A percentile compares a stretch with the other conserved stretches of the same genome.
Evolutionary conservation across 2,113 vertebrate genomes (phyloP).

Genomic region (Pygoscelis antarcticus): DNA sequence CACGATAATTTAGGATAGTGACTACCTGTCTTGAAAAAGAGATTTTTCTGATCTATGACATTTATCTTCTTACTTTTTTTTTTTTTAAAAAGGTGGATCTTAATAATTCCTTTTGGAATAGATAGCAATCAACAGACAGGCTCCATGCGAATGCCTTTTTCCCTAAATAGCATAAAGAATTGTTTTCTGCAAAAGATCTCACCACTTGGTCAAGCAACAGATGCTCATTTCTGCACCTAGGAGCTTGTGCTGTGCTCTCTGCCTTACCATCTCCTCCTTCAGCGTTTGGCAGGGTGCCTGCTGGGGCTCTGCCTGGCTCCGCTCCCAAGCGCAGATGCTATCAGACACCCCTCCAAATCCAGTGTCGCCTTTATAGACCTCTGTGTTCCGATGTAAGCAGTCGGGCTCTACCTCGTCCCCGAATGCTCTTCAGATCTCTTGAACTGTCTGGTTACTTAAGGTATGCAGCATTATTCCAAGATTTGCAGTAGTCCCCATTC

Average conservation of each 20-base stretch:
- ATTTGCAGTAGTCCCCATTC: background rate
- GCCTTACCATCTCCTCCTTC: background rate
- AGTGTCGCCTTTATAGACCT: too few species aligned
- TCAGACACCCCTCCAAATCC: background rate
- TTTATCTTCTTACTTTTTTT: background rate
- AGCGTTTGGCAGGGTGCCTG: background rate
- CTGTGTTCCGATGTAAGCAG: background rate
- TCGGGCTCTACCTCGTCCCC: accelerated
- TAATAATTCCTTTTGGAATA: background rate
- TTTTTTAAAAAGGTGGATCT: background rate
- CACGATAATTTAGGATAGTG: background rate
- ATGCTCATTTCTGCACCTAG: background rate
- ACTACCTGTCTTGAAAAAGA: background rate
- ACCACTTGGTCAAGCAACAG: background rate
- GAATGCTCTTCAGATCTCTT: background rate
- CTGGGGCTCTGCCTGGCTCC: background rate
- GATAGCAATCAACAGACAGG: background rate
- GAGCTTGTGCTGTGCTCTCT: background rate
- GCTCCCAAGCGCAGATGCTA: accelerated
- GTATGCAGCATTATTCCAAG: background rate
- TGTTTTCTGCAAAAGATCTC: background rate
- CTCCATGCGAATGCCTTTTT: background rate
- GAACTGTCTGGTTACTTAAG: background rate
- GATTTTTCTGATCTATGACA: background rate
- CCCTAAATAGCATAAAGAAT: background rate